Base-by-base conservation (phyloP, 53 echinoderm and acorn worm genomes). In the Antedon mediterranea region DNA sequence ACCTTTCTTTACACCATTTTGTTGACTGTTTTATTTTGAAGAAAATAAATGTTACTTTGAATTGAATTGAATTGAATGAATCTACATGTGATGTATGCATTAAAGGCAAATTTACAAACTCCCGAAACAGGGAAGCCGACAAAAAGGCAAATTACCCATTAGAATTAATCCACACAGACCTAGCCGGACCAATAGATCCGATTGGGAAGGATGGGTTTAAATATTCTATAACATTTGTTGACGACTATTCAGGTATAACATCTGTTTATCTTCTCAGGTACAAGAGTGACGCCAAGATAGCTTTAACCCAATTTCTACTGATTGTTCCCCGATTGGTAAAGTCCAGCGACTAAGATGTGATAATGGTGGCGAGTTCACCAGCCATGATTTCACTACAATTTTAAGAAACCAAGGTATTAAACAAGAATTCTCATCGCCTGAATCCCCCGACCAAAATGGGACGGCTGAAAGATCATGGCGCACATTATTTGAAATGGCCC, bases 361-460 rank as follows among this genome's bases (percentile, higher is more conserved):
- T 34, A 33, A 85, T 29, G 85, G 77, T 43, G 73, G 44, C 41
- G 79, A 84, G 43, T 84, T 79, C 31, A 84, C 71, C 26, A 43
- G 75, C 2, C 30, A 79, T 28, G 71, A 37, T 20, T 83, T 83
- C 34, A 18, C 28, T 6, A 28, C n/a, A 20, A 31, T 78, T 23
- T 7, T 78, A 30, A 28, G 34, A 15, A 73, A 84, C 15, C 84
- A 74, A 23, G 32, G 74, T 29, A 84, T 83, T 27, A 78, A 72
- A 33, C 84, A 84, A 27, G 79, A 79, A 23, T 71, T 41, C 20
- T 84, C 79, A 72, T 73, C 84, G 73, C 77, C 75, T 6, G 44
- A 84, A 33, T 84, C 79, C 23, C 84, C 84, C 0, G 81, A 85
- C 34, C 81, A 85, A 75, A 85, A 85, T 34, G 85, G 80, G n/a